Evolutionary conservation across 2,797 vertebrate species (phyloP).

Genomic region (Sphenodon punctatus): DNA sequence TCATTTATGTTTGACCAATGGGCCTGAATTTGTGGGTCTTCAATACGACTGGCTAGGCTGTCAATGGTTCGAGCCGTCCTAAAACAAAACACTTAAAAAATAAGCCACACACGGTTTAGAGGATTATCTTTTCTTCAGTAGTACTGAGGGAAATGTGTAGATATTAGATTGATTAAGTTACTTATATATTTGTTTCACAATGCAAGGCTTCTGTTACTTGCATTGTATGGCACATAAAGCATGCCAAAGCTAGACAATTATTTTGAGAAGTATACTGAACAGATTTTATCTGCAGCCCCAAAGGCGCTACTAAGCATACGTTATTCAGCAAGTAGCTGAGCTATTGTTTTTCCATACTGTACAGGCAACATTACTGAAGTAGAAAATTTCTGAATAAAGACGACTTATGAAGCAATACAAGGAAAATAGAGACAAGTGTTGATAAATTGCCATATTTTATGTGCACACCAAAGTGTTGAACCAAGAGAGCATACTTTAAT

Average conservation of each 20-base stretch:
- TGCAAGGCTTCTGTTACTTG: no score
- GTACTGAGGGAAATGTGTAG: background rate
- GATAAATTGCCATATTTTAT: background rate
- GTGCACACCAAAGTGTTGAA: no score
- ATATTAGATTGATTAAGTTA: background rate
- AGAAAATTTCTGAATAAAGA: background rate
- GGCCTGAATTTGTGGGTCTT: conserved; percentile 98
- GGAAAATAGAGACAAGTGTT: background rate
- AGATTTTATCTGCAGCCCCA: background rate
- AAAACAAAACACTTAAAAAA: conserved; percentile 32
- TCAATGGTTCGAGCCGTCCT: conserved; percentile 88
- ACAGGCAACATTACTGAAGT: background rate
- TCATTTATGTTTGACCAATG: conserved; percentile 99
- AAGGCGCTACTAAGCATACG: background rate
- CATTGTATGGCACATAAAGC: no score
- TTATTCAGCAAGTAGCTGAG: background rate
- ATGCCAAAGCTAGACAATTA: background rate
- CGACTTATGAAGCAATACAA: background rate
- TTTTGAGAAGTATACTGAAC: background rate
- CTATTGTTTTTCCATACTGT: background rate
- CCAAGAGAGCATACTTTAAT: no score
- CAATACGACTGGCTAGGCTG: conserved; percentile 93
- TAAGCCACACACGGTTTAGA: background rate
- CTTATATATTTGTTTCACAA: no score
- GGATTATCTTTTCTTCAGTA: background rate